These are phyloP conservation scores for Zenarchopterus dispar DNA, from an alignment of 2,797 vertebrate species.

Conservation along the genomic window DNA sequence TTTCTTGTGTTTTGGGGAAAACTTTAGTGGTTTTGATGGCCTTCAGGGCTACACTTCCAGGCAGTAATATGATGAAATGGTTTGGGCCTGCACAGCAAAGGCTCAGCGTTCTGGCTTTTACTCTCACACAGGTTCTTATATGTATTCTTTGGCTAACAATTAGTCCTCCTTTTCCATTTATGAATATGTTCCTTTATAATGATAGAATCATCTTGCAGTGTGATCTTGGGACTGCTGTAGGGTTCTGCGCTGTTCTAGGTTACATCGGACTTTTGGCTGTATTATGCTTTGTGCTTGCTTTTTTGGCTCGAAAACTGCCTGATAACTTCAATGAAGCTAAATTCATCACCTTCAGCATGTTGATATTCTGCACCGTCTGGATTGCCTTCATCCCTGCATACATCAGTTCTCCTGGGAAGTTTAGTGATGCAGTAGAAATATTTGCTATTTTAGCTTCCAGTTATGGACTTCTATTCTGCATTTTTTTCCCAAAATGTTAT, in stretches of 20 bases:
- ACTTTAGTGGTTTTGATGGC: conserved; percentile 81
- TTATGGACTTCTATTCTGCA: conserved; percentile 77
- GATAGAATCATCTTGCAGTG: conserved; percentile 79
- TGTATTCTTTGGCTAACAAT: conserved; percentile 76
- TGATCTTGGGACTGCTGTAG: conserved; percentile 63
- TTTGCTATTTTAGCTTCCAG: conserved; percentile 81
- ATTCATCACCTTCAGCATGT: conserved; percentile 81
- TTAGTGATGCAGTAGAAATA: conserved; percentile 79
- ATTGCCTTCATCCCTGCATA: conserved; percentile 81
- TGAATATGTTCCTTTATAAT: conserved; percentile 64
- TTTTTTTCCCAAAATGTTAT: conserved; percentile 80
- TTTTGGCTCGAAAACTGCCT: conserved; percentile 77
- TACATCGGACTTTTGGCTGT: conserved; percentile 76
- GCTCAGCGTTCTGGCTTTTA: conserved; percentile 72
- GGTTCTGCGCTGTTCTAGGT: conserved; percentile 76
- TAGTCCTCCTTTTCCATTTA: conserved; percentile 71
- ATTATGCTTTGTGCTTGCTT: conserved; percentile 76
- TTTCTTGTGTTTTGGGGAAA: conserved; percentile 82
- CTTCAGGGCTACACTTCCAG: conserved; percentile 78
- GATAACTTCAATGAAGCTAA: conserved; percentile 82
- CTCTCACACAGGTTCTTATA: conserved; percentile 75
- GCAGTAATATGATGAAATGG: conserved; percentile 80
- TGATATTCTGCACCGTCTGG: conserved; percentile 82
- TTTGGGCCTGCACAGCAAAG: conserved; percentile 80
- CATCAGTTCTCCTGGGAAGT: conserved; percentile 81